Evolutionary conservation across 1,140 invertebrate genomes (phyloP).

Genomic region (Helicoverpa zea): DNA sequence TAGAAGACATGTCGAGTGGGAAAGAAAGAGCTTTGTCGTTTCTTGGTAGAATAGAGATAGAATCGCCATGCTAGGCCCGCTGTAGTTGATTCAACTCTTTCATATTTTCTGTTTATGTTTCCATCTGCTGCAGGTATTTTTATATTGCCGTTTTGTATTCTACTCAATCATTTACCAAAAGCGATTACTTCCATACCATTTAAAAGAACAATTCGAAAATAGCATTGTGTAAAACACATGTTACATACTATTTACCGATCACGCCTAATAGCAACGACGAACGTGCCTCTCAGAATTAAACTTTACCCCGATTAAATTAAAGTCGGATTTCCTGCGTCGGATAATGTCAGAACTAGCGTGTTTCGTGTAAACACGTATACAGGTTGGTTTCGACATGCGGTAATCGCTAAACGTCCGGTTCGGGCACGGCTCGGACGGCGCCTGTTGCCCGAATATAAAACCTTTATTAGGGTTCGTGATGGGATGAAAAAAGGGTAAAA

Average conservation of each 20-base stretch:
- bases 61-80: no score
- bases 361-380: constrained; percentile 54
- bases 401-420: constrained; percentile 58
- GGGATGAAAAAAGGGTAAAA: constrained; percentile 46
- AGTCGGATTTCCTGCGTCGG: neutral
- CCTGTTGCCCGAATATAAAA: constrained; percentile 58
- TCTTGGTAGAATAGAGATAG: no score
- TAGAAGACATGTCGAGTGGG: no score
- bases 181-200: neutral
- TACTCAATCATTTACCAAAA: no score
- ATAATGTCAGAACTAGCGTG: constrained; percentile 41
- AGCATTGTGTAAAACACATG: constrained; percentile 19
- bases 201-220: constrained; percentile 3
- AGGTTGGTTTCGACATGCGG: constrained; percentile 56
- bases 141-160: no score
- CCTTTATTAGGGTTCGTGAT: constrained; percentile 50
- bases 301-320: neutral
- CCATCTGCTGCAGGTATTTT: no score
- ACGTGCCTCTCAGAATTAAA: neutral
- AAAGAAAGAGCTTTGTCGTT: no score
- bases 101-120: no score
- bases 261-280: constrained; percentile 1
- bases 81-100: no score
- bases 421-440: constrained; percentile 35
- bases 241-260: constrained; percentile 33